Evolutionary conservation across 1,140 invertebrate species (phyloP), one percentile per base, ranked within the genome.

Genomic region (Charaxes varanes): DNA sequence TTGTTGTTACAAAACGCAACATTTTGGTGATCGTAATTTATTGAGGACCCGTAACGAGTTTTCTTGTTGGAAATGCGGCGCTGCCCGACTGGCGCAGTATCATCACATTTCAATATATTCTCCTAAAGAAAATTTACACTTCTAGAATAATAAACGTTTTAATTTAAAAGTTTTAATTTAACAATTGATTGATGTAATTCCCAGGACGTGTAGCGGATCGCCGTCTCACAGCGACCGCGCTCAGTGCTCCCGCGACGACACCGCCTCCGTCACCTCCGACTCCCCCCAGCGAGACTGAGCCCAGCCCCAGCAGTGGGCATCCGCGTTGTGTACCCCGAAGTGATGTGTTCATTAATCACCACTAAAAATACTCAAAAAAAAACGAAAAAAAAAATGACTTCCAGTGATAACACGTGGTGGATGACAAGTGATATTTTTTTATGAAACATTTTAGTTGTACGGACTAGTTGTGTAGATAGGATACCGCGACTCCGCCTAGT

Each of bases 401-500:
- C 70, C 76, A 80, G 72, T 80, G 72, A 74, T 53, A 35, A 30
- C 48, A n/a, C 28, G 27, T 31, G 37, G 57, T 65, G 61, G 50
- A 57, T 60, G 64, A 73, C 61, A 68, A 74, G 76, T 80, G 76
- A 80, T 80, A 77, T 77, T 76, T 74, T 65, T 58, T 57, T 60
- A 60, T 58, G 48, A 55, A 36, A 62, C 50, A 41, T 28, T 52
- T 52, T 60, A 59, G 50, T 60, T 57, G 53, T 48, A 32, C 41
- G 6, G 15, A 17, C 22, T 41, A 43, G 45, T 52, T n/a, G n/a
- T n/a, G 31, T 56, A 46, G 38, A 24, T 43, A 56, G 41, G 41
- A 26, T 50, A 53, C 63, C 62, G 65, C 63, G 62, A 64, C 59
- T 70, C 76, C 76, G 76, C 76, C 76, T 80, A 80, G 76, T 77